Evolutionary conservation across 23 tunicate genomes (phyloP), one percentile per base, ranked within the genome.

Genomic region (Oikopleura dioica): DNA sequence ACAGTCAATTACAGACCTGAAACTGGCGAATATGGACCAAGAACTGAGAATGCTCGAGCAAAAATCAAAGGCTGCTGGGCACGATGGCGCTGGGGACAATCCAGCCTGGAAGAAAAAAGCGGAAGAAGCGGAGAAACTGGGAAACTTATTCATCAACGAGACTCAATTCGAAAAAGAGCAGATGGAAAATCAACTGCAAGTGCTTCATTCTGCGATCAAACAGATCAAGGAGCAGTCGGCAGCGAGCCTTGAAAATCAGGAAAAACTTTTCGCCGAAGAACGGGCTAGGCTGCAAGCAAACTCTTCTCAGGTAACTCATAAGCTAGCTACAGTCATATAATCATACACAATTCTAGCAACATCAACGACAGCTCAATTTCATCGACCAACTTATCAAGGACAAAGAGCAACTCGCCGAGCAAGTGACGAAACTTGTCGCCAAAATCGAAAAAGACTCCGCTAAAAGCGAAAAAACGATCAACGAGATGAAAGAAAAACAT

Each of bases 371-470:
- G 68, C 76, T 87, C 33, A 37, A 85, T 0, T 87, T 87, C 51
- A 87, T 87, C 37, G 95, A 87, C 75, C 95, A 84, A 84, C 77
- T 88, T 24, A 88, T 88, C 33, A 89, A 88, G 59, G 96, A 88
- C 78, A 88, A 88, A 51, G 84, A 88, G 69, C 59, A 76, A 35
- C 38, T 88, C 35, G 79, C 79, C 37, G 83, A 80, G 38, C 84
- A 88, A 77, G 84, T 88, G 77, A 86, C 84, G 63, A 77, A 78
- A 38, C 68, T 88, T 32, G 79, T 84, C 28, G 21, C 36, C 28
- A 89, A 88, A 59, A 82, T 88, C 86, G 84, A 88, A 37, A 79
- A 77, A 38, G 37, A 76, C 1, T 88, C 84, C 2, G 67, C 32
- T 31, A 84, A 79, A 81, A 84, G 84, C 63, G 82, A 84, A 78